phyloP scores from a whole-genome alignment of 2,888 invertebrate species.

The Cataglyphis albicans region DNA sequence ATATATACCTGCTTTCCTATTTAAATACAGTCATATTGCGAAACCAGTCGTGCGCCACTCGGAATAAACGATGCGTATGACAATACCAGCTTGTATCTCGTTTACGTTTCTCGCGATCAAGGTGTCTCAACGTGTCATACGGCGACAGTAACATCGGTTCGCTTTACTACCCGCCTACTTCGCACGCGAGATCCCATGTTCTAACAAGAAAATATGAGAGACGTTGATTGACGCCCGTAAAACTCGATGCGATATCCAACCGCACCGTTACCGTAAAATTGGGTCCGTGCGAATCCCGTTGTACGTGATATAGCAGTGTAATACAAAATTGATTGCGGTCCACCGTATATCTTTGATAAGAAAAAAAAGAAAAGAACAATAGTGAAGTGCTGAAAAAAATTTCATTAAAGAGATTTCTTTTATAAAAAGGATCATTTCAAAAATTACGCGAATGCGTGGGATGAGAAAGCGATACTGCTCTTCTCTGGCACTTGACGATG shows the following conservation, averaged over 20 bases:
- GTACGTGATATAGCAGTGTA: conserved; percentile 9
- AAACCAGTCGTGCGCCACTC: conserved; percentile 16
- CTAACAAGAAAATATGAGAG: conserved; percentile 52
- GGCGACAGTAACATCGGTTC: conserved; percentile 48
- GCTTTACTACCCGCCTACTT: conserved; percentile 43
- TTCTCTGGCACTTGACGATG: not conserved
- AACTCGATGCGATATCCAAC: conserved; percentile 38
- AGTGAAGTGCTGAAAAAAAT: not conserved
- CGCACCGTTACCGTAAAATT: conserved; percentile 43
- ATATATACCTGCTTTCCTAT: not conserved
- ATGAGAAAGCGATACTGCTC: not conserved
- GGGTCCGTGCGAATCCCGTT: conserved; percentile 42
- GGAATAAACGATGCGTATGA: conserved; percentile 24
- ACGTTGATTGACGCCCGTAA: conserved; percentile 52
- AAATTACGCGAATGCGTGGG: not conserved
- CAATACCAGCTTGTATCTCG: conserved; percentile 44
- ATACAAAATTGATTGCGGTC: conserved; percentile 32
- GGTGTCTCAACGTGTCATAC: conserved; percentile 42
- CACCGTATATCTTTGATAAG: not conserved
- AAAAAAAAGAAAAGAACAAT: too few species aligned
- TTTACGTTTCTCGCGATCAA: conserved; percentile 36
- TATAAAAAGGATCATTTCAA: not conserved
- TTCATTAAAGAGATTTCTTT: not conserved
- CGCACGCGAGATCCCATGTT: conserved; percentile 12
- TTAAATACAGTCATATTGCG: conserved; percentile 37